phyloP scores from a whole-genome alignment of 2,797 vertebrate genomes.

The Martes flavigula region DNA sequence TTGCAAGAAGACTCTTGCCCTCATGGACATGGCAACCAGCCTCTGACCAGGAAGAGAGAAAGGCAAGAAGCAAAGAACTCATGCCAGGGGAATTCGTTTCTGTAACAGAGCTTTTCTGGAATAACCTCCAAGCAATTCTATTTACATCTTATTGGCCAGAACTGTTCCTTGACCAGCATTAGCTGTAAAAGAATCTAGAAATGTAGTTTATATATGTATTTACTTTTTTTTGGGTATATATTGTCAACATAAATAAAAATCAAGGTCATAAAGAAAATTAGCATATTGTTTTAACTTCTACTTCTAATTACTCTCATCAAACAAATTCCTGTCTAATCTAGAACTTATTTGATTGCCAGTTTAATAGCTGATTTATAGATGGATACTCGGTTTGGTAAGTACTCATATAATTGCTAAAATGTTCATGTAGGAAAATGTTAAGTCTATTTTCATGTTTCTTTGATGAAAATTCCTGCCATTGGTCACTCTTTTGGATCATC shows the following conservation, averaged over 20 bases:
- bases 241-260: slow-evolving; percentile 19
- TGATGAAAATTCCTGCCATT: not conserved
- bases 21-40: not conserved
- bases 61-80: not conserved
- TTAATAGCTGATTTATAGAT: not conserved
- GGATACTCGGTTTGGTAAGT: not conserved
- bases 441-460: not conserved
- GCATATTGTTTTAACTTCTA: not conserved
- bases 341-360: not conserved
- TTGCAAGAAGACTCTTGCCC: not conserved
- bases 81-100: not conserved
- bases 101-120: not conserved
- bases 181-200: not conserved
- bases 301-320: not conserved
- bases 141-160: not conserved
- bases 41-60: not conserved
- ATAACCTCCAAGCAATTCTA: not conserved
- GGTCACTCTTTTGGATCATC: not conserved
- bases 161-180: not conserved
- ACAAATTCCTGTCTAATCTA: not conserved
- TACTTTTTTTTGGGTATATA: not conserved
- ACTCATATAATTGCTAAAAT: not conserved
- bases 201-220: not conserved
- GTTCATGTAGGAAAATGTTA: not conserved
- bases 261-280: not conserved